Evolutionary conservation across 2,888 invertebrate species (phyloP), one percentile per base, ranked within the genome.

Genomic region (Bhutanitis thaidina): DNA sequence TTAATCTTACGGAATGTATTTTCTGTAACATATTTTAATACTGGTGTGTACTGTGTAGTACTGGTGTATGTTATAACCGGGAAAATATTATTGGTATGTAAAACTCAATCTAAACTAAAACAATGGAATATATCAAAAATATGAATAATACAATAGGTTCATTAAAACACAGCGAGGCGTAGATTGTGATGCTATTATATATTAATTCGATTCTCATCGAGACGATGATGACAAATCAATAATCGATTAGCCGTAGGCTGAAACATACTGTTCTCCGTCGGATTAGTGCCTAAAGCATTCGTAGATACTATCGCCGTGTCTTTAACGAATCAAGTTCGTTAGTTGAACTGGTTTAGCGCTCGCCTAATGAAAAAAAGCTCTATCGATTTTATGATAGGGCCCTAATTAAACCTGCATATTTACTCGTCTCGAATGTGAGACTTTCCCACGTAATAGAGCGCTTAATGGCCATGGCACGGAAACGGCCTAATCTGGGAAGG

Each of bases 161-260:
- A 32, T 32, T 34, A 34, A 10, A 34, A 34, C 34, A 34, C 34
- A 5, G 12, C 34, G 13, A 9, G 12, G 20, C 38, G 4, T 34
- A 9, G 38, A 16, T 16, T 12, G 20, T 12, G 25, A 38, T 25
- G 12, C 41, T 13, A 14, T n/a, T n/a, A n/a, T n/a, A n/a, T n/a
- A n/a, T n/a, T n/a, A n/a, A n/a, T n/a, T n/a, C n/a, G n/a, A n/a
- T 41, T 14, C 41, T 27, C 12, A 14, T 14, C 15, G 43, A 32
- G 7, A 15, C 35, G 25, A 43, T 34, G 43, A 43, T 43, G 43
- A 43, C 43, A 32, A 43, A 43, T 43, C 43, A 43, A 43, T 43
- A 43, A 20, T 34, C 43, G 43, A 43, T 43, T 35, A 15, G 41
- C 43, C 20, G 8, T 34, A 13, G 34, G 12, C 34, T 34, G 4